Evolutionary conservation across 2,797 vertebrate species (phyloP), one percentile per base, ranked within the genome.

Genomic region (Eulemur mongoz): DNA sequence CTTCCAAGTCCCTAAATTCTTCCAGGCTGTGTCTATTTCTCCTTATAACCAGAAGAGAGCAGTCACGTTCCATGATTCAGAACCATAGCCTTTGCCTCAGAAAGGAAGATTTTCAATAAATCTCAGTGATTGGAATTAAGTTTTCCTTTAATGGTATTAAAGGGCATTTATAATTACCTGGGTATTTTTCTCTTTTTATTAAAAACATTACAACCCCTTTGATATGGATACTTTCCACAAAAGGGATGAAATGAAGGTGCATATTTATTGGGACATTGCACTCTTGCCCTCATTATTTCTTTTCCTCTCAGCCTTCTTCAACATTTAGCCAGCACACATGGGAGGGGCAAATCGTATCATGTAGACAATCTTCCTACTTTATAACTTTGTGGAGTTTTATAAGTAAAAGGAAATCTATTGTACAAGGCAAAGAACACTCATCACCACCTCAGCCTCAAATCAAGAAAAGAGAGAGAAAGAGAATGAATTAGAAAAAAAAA

Each of bases 1-100:
- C 18, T n/a, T 3, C 20, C 5, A 32, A 4, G 25, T 76, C 6
- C 27, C 35, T 67, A 0, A 15, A 52, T 81, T 91, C 35, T 95
- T 8, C 15, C 17, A 12, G 72, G 30, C 8, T 38, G 30, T 12
- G 97, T 97, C 61, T 52, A 93, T 98, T 98, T 94, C 95, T 54
- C 89, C 17, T 87, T 10, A 40, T 7, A 40, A 90, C 98, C 99
- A 98, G 98, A 95, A 99, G 99, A 99, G 99, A 98, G 98, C 98
- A 98, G 98, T 97, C 98, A 95, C 94, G 98, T 92, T 98, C 98
- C 98, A 97, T 0, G 95, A 18, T 97, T 98, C 0, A 0, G 92
- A 96, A 4, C 0, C 38, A 61, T 70, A 61, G 0, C 18, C 10
- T 3, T 61, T 87, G 85, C 79, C 92, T 43, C 18, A 45, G 38